These are phyloP conservation scores for Heliocidaris erythrogramma DNA, from an alignment of 35 echinoderm and acorn worm species.

Conservation along the genomic window DNA sequence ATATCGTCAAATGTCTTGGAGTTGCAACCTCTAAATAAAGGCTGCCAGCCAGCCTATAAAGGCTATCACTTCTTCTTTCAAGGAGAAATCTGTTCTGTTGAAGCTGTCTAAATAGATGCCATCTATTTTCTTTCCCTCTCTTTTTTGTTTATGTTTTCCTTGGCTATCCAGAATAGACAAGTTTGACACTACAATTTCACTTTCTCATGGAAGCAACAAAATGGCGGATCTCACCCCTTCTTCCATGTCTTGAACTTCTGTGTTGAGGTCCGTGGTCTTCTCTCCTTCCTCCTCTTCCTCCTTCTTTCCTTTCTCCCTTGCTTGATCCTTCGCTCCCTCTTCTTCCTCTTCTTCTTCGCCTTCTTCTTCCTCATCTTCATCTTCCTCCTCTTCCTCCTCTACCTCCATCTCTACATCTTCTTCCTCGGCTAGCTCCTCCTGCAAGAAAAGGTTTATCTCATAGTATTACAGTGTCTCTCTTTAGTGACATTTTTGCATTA, in stretches of 20 bases:
- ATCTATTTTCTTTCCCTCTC: too few relatives aligned
- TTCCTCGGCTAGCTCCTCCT: conserved; percentile 73
- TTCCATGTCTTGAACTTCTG: conserved; percentile 96
- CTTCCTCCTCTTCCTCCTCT: conserved; percentile 59
- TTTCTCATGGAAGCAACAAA: background rate
- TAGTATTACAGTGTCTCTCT: too few relatives aligned
- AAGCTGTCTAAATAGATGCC: too few relatives aligned
- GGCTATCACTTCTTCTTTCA: too few relatives aligned
- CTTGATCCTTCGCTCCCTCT: conserved; percentile 52
- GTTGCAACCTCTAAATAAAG: too few relatives aligned
- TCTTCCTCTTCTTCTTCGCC: conserved; percentile 63
- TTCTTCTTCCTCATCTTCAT: conserved; percentile 52
- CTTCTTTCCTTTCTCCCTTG: conserved; percentile 40
- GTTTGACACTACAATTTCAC: background rate
- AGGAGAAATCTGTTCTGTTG: too few relatives aligned
- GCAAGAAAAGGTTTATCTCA: background rate
- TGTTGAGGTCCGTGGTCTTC: conserved; percentile 84
- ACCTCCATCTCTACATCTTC: conserved; percentile 93
- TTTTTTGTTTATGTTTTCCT: too few relatives aligned
- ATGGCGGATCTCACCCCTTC: conserved; percentile 70
- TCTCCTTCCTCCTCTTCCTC: conserved; percentile 8
- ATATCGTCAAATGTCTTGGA: too few relatives aligned
- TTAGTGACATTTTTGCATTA: too few relatives aligned
- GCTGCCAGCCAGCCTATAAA: too few relatives aligned
- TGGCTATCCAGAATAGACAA: background rate